Conservation (phyloP, 2,113 vertebrate species). For the Labeo rohita region DNA sequence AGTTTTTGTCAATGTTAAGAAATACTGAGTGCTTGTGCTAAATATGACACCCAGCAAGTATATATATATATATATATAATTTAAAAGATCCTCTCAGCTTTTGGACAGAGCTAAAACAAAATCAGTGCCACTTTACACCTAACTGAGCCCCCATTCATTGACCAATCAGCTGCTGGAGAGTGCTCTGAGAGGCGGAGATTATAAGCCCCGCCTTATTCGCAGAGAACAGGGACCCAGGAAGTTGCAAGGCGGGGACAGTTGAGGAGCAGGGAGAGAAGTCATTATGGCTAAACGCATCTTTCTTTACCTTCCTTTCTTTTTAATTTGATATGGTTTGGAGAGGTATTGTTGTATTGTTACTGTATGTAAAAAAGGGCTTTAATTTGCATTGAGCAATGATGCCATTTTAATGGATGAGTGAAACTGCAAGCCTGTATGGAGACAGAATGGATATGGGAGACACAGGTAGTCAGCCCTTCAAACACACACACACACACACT, state of each 20-base stretch:
- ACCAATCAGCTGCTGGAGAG: constrained; percentile 57
- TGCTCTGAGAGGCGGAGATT: constrained; percentile 52
- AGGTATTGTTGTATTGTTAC: background rate
- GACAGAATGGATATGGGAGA: background rate
- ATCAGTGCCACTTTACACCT: constrained; percentile 31
- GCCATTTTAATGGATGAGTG: constrained; percentile 23
- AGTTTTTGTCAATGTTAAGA: constrained; percentile 97
- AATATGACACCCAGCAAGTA: background rate
- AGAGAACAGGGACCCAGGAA: constrained; percentile 60
- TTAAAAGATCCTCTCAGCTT: background rate
- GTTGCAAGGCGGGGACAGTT: constrained; percentile 49
- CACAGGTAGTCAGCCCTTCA: background rate
- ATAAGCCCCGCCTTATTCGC: constrained; percentile 40
- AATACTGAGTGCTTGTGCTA: constrained; percentile 74
- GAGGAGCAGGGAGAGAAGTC: background rate
- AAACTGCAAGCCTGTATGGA: constrained; percentile 5
- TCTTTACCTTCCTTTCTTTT: constrained; percentile 35
- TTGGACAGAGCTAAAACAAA: constrained; percentile 40
- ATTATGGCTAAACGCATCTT: constrained; percentile 48
- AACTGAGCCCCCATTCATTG: constrained; percentile 36
- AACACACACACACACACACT: background rate
- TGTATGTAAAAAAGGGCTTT: constrained; percentile 1
- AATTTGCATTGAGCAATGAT: background rate
- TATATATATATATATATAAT: background rate
- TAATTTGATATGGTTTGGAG: constrained; percentile 33